Evolutionary conservation across 2,113 vertebrate genomes (phyloP).

Genomic region (Geococcyx californianus): DNA sequence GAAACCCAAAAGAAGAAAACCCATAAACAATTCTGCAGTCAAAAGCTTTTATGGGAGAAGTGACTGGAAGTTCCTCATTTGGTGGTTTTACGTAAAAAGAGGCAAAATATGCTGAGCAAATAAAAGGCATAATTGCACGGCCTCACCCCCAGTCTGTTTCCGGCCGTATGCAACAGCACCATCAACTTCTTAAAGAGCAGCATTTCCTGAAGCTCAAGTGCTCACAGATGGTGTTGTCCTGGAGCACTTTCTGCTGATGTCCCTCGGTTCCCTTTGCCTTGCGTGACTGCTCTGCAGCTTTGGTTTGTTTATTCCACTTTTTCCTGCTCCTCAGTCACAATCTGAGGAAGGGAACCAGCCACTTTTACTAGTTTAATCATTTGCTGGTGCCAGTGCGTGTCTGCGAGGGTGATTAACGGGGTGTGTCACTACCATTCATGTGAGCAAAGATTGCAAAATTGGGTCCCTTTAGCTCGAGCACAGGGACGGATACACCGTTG

Average conservation of each 20-base stretch:
- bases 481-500: rapidly evolving
- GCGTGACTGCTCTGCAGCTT: conserved; percentile 11
- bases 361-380: neutral
- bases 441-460: neutral
- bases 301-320: conserved; percentile 46
- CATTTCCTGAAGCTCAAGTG: conserved; percentile 47
- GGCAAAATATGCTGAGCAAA: conserved; percentile 49
- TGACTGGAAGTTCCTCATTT: conserved; percentile 17
- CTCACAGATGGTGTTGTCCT: conserved; percentile 41
- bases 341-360: neutral
- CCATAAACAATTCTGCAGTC: neutral
- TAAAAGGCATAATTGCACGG: neutral
- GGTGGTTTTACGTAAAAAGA: neutral
- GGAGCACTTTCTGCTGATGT: conserved; percentile 56
- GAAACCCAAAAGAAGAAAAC: neutral
- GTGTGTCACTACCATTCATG: neutral
- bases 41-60: neutral
- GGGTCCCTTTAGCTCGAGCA: rapidly evolving
- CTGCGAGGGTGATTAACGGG: rapidly evolving
- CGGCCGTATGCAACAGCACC: neutral
- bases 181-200: neutral
- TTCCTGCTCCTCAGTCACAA: conserved; percentile 11
- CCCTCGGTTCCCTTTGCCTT: conserved; percentile 16
- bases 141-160: conserved; percentile 40
- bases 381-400: neutral